Percentiles rank a stretch among this genome's conserved stretches.
Conservation (phyloP, 2,113 vertebrate genomes). For the Syngnathus floridae region DNA sequence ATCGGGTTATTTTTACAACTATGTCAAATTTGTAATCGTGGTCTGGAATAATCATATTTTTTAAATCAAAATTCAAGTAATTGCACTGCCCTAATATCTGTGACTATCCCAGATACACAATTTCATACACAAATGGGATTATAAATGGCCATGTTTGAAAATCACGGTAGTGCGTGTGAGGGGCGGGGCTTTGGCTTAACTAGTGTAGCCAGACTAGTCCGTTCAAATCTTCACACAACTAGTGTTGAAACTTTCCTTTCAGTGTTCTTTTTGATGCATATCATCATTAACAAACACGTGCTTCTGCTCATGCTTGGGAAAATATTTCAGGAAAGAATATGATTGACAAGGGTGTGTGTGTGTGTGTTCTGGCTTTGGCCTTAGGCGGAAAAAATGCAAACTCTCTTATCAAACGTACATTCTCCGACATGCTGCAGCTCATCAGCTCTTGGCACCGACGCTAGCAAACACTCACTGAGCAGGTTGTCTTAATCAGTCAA, state of each 20-base stretch:
- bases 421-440: slow-evolving; percentile 54
- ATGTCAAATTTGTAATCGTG: too few species aligned
- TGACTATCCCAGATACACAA: too few species aligned
- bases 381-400: slow-evolving; percentile 26
- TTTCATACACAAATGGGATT: too few species aligned
- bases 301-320: neutral
- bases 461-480: slow-evolving; percentile 2
- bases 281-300: neutral
- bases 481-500: neutral
- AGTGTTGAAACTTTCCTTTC: neutral
- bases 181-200: neutral
- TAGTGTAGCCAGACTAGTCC: too few species aligned
- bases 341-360: neutral
- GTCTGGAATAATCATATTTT: too few species aligned
- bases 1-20: too few species aligned
- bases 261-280: neutral
- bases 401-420: slow-evolving; percentile 32
- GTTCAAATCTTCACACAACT: neutral
- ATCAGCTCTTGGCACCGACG: slow-evolving; percentile 23
- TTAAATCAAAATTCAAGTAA: too few species aligned
- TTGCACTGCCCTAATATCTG: too few species aligned
- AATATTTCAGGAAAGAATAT: neutral
- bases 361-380: slow-evolving; percentile 7
- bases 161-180: too few species aligned
- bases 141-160: too few species aligned